Conservation (phyloP, 1,140 invertebrate species). For the Aphaenogaster rudis region DNA sequence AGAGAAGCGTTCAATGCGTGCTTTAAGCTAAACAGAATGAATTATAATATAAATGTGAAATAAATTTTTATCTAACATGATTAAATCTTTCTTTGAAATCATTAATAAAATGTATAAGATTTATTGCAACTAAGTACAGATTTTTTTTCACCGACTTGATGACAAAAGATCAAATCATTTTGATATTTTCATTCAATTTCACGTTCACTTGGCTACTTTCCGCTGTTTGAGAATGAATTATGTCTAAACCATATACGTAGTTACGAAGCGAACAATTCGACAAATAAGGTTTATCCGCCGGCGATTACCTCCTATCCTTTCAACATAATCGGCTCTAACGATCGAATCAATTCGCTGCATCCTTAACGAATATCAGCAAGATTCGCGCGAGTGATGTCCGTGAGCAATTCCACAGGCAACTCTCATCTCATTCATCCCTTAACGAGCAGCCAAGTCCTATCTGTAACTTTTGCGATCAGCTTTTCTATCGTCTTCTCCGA, state of each 20-base stretch:
- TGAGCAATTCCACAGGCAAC: background rate
- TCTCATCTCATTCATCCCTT: background rate
- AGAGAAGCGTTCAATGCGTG: background rate
- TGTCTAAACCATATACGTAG: background rate
- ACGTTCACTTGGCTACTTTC: slow-evolving; percentile 13
- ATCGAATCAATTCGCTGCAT: slow-evolving; percentile 21
- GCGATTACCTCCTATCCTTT: slow-evolving; percentile 29
- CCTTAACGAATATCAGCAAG: slow-evolving; percentile 18
- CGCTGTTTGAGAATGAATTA: slow-evolving; percentile 32
- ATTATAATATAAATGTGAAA: background rate
- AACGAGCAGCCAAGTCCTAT: background rate
- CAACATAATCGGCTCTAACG: slow-evolving; percentile 39
- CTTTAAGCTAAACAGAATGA: background rate
- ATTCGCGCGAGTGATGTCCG: slow-evolving; percentile 29
- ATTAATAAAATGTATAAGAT: background rate
- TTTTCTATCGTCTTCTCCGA: background rate
- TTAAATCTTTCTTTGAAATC: background rate
- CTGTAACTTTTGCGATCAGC: background rate
- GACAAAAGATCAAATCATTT: slow-evolving; percentile 11
- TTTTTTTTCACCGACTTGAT: background rate
- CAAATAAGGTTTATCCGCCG: slow-evolving; percentile 39
- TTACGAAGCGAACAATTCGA: slow-evolving; percentile 4
- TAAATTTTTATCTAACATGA: background rate
- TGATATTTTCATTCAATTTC: slow-evolving; percentile 10
- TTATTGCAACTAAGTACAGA: background rate